Evolutionary conservation across 2,888 invertebrate species (phyloP).

Genomic region (Julus scandinavius): DNA sequence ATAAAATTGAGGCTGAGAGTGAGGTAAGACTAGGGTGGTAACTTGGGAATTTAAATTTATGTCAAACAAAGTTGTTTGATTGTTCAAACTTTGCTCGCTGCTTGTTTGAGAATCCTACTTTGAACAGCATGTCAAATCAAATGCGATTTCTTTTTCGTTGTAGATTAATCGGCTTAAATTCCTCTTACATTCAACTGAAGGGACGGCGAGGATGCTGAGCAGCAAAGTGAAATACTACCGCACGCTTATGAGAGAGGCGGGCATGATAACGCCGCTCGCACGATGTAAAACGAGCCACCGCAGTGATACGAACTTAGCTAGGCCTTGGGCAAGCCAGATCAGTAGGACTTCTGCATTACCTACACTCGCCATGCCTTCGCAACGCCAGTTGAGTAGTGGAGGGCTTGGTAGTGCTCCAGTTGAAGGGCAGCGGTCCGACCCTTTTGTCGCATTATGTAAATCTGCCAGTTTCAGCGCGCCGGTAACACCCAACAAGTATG

Average conservation of each 20-base stretch:
- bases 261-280: not conserved
- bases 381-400: not conserved
- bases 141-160: not conserved
- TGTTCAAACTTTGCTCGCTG: too few species aligned
- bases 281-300: not conserved
- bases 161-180: conserved; percentile 47
- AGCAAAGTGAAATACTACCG: conserved; percentile 28
- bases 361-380: not conserved
- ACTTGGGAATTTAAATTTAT: too few species aligned
- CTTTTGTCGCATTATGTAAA: not conserved
- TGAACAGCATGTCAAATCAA: not conserved
- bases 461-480: conserved; percentile 47
- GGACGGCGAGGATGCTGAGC: conserved; percentile 45
- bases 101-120: too few species aligned
- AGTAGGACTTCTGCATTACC: too few species aligned
- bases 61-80: too few species aligned
- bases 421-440: not conserved
- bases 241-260: not conserved
- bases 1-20: not conserved
- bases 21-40: not conserved
- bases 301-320: not conserved
- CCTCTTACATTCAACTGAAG: conserved; percentile 47
- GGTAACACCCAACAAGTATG: not conserved
- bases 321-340: too few species aligned
- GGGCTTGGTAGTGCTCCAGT: not conserved